Percentiles rank a stretch among this genome's conserved stretches.
phyloP scores from a whole-genome alignment of 2,797 vertebrate genomes.

The Bufotes viridis region DNA sequence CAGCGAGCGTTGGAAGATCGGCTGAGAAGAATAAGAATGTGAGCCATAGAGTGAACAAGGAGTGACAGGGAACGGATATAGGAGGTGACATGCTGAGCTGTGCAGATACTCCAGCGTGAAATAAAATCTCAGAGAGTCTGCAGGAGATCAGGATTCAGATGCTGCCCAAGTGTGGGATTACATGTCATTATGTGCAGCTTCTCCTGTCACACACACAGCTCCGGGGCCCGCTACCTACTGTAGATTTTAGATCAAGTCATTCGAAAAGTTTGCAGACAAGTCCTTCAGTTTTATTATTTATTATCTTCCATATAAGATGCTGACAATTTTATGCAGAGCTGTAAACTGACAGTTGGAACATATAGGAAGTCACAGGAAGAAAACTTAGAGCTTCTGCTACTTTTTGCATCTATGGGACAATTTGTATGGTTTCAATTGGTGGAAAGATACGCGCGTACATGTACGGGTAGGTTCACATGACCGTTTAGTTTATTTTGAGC shows the following conservation, averaged over 20 bases:
- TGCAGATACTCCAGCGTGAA: slow-evolving; percentile 59
- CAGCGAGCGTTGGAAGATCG: slow-evolving; percentile 15
- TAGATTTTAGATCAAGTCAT: slow-evolving; percentile 33
- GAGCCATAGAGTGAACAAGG: slow-evolving; percentile 49
- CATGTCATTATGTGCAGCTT: slow-evolving; percentile 60
- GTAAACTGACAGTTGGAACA: slow-evolving; percentile 8
- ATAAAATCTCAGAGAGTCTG: slow-evolving; percentile 58
- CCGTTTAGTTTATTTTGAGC: no score
- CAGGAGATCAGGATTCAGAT: slow-evolving; percentile 58
- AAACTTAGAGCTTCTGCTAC: not conserved
- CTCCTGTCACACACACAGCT: slow-evolving; percentile 42
- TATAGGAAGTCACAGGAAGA: not conserved
- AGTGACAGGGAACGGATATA: slow-evolving; percentile 59
- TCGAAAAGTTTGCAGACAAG: slow-evolving; percentile 42
- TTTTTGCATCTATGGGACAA: not conserved
- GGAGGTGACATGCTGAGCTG: slow-evolving; percentile 56
- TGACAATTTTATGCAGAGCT: slow-evolving; percentile 5
- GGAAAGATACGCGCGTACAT: not conserved
- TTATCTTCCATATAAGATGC: slow-evolving; percentile 13
- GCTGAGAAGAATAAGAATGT: slow-evolving; percentile 37
- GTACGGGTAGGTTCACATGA: not conserved
- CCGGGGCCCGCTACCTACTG: not conserved
- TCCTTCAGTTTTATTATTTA: slow-evolving; percentile 39
- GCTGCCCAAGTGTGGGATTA: slow-evolving; percentile 62
- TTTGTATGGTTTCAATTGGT: not conserved